Percentiles rank a stretch among this genome's conserved stretches.
These are phyloP conservation scores for Formica selysi DNA, from an alignment of 1,140 invertebrate species.

Conservation along the genomic window DNA sequence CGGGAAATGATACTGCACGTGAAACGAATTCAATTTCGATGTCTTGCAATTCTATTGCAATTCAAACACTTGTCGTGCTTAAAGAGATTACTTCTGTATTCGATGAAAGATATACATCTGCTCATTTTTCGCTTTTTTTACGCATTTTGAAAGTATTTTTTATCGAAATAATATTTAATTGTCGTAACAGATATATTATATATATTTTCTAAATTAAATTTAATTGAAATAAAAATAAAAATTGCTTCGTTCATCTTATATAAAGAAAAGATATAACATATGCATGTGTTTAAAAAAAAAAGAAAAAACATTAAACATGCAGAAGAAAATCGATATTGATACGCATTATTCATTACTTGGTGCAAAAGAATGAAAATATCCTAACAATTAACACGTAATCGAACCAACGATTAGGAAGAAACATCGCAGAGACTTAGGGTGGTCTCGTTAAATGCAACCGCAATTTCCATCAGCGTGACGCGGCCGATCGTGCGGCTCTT, in stretches of 20 bases:
- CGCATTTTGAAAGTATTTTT: background rate
- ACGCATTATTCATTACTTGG: background rate
- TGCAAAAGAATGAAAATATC: background rate
- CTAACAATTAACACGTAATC: background rate
- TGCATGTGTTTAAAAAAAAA: background rate
- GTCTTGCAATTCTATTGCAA: background rate
- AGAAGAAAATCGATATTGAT: background rate
- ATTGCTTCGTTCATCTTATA: too few relatives aligned
- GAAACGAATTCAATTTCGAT: constrained; percentile 3
- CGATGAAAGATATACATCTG: background rate
- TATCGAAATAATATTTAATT: background rate
- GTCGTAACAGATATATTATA: background rate
- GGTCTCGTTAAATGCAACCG: constrained; percentile 42
- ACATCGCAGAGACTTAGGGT: constrained; percentile 38
- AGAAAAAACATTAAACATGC: background rate
- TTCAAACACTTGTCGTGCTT: background rate
- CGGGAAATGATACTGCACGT: background rate
- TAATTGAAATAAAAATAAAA: background rate
- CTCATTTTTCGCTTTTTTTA: background rate
- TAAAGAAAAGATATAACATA: too few relatives aligned
- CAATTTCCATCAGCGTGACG: constrained; percentile 9
- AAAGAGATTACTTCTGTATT: background rate
- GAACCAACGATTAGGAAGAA: background rate
- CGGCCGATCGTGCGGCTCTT: constrained; percentile 63
- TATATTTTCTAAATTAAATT: background rate